These are phyloP conservation scores for Capitulum mitella DNA, from an alignment of 2,888 invertebrate species.

Conservation along the genomic window DNA sequence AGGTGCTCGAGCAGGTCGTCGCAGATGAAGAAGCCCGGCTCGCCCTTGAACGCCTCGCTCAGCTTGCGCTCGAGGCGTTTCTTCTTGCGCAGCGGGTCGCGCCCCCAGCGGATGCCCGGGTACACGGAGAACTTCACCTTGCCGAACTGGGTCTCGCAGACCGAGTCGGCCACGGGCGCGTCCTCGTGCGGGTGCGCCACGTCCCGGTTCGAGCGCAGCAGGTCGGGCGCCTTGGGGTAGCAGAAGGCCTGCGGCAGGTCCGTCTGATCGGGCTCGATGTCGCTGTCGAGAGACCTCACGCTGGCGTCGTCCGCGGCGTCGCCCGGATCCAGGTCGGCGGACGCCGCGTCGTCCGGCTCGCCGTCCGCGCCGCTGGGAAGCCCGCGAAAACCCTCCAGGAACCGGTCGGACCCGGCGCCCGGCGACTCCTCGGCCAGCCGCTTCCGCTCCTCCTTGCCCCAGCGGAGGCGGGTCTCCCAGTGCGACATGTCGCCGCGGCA, in stretches of 20 bases:
- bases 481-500: not conserved
- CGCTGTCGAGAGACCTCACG: not conserved
- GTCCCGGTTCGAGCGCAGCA: conserved; percentile 8
- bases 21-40: not conserved
- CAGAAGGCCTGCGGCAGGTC: not conserved
- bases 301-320: not conserved
- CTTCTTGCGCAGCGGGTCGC: conserved; percentile 1
- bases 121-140: conserved; percentile 15
- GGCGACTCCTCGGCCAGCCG: not conserved
- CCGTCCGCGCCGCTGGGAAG: too few species aligned
- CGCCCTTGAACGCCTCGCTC: not conserved
- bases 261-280: not conserved
- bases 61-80: not conserved
- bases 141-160: conserved; percentile 10
- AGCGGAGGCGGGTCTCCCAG: not conserved
- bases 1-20: conserved; percentile 6
- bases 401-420: too few species aligned
- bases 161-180: not conserved
- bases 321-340: not conserved
- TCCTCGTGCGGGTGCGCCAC: conserved; percentile 8
- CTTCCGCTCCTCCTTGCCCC: not conserved
- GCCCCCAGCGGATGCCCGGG: conserved; percentile 14
- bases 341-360: not conserved
- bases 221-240: not conserved
- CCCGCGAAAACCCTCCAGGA: too few species aligned